Conservation (phyloP, 2,797 vertebrate genomes). For the Tachyglossus aculeatus region DNA sequence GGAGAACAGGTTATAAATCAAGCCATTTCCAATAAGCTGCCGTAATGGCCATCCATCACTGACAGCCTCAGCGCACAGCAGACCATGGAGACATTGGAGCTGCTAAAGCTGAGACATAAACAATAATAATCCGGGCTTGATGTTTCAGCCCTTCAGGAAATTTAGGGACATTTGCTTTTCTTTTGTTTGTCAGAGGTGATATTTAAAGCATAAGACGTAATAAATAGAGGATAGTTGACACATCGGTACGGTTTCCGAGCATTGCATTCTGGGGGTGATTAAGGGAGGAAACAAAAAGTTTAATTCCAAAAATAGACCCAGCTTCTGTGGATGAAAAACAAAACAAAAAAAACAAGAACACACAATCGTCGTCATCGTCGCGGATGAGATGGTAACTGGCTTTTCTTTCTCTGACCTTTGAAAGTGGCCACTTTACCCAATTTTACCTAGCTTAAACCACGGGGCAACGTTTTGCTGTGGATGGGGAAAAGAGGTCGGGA, state of each 20-base stretch:
- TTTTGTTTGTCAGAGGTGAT: conserved; percentile 89
- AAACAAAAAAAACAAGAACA: conserved; percentile 19
- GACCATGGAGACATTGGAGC: conserved; percentile 89
- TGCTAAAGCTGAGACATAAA: conserved; percentile 91
- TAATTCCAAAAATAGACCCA: conserved; percentile 73
- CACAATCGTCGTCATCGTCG: not conserved
- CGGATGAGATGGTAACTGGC: conserved; percentile 13
- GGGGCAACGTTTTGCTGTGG: conserved; percentile 24
- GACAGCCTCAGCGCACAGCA: conserved; percentile 80
- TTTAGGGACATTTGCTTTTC: conserved; percentile 86
- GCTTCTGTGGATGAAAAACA: conserved; percentile 62
- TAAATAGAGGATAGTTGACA: conserved; percentile 80
- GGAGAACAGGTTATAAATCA: conserved; percentile 97
- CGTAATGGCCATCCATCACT: conserved; percentile 99
- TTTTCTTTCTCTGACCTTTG: conserved; percentile 52
- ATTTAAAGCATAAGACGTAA: conserved; percentile 81
- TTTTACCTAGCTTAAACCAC: conserved; percentile 19
- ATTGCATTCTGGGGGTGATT: conserved; percentile 77
- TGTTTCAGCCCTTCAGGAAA: conserved; percentile 87
- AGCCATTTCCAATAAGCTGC: conserved; percentile 99
- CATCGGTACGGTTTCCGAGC: conserved; percentile 70
- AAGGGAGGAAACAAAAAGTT: conserved; percentile 67
- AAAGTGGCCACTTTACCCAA: conserved; percentile 39
- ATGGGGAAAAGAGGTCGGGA: not conserved
- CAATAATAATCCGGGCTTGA: conserved; percentile 91